Evolutionary conservation across 1,140 invertebrate species (phyloP), one percentile per base, ranked within the genome.

Genomic region (Drosophila paulistorum): DNA sequence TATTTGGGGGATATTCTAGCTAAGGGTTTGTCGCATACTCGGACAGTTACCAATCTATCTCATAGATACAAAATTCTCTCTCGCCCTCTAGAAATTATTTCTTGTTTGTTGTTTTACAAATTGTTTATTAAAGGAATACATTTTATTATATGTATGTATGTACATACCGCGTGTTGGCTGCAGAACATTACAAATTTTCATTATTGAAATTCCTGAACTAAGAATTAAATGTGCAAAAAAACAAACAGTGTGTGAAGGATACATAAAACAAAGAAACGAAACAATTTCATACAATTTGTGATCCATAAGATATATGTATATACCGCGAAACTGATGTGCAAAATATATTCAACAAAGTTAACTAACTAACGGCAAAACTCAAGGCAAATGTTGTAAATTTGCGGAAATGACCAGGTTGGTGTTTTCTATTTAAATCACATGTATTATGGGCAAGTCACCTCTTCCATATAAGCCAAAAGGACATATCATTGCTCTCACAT

Each of bases 341-440:
- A 77, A 42, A 39, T 39, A 75, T 71, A 80, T 58, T 80, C 77
- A 33, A 30, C 69, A 64, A 85, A 30, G 30, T 30, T 30, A 30
- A 30, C 30, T 30, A 30, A 30, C 30, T 30, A 30, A 11, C 37
- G 37, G 63, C 64, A 71, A 30, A 71, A 30, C 42, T 42, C 76
- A 48, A 70, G 79, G 83, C 83, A 74, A 87, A 89, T 89, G 84
- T 78, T 83, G 54, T 86, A 89, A 69, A 70, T 70, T 89, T 83
- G 65, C 71, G 85, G 85, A 89, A 81, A 89, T 89, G 84, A 89
- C 84, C 79, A 89, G 84, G 84, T 89, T 84, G 65, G 84, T 72
- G 37, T 11, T 39, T 39, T 10, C 9, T 35, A 0, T 35, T 35
- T 35, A 9, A 35, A 35, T 7, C 7, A 35, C 9, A 9, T 35